Conservation (phyloP, 30 jellyfish, hydroid and myxozoan genomes). For the Clytia hemisphaerica region DNA sequence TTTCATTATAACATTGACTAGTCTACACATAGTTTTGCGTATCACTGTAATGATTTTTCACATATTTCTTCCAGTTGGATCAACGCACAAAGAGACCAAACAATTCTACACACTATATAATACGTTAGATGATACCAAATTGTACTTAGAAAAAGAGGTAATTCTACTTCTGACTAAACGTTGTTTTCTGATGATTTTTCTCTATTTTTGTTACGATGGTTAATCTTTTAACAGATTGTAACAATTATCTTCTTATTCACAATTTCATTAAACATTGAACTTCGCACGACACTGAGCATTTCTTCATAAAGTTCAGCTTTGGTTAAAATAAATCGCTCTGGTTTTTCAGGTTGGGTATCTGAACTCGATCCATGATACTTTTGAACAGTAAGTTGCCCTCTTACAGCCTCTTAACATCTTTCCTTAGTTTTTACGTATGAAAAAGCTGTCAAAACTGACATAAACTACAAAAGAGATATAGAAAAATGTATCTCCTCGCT, state of each 20-base stretch:
- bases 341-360: slow-evolving; percentile 29
- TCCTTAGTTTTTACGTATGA: background rate
- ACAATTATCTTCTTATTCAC: background rate
- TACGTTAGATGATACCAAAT: slow-evolving; percentile 93
- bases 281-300: background rate
- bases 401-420: background rate
- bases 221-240: background rate
- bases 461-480: background rate
- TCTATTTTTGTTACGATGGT: background rate
- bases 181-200: no score
- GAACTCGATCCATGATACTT: slow-evolving; percentile 77
- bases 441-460: background rate
- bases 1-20: background rate
- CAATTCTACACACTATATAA: slow-evolving; percentile 88
- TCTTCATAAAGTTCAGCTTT: background rate
- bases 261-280: background rate
- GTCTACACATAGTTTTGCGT: background rate
- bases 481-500: no score
- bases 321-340: background rate
- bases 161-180: slow-evolving; percentile 20
- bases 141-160: slow-evolving; percentile 85
- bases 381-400: slow-evolving; percentile 51
- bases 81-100: slow-evolving; percentile 93
- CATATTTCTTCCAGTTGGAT: slow-evolving; percentile 44
- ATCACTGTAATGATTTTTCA: background rate